phyloP scores from a whole-genome alignment of 2,797 vertebrate genomes.

The Coccyzus lansbergi region DNA sequence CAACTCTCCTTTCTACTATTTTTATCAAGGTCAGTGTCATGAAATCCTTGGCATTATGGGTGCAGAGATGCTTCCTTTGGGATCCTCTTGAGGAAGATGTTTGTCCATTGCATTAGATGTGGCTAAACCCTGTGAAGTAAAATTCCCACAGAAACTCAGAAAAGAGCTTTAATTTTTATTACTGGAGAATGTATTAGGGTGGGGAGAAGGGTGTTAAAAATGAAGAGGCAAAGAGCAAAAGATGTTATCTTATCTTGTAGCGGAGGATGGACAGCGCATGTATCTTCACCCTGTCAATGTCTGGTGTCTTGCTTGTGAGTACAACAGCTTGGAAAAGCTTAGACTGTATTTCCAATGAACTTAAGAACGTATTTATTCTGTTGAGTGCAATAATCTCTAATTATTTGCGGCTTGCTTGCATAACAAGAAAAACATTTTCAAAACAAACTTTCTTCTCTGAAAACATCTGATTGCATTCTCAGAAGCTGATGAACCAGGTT shows the following conservation, averaged over 20 bases:
- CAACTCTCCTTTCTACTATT: constrained; percentile 93
- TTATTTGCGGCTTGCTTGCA: constrained; percentile 23
- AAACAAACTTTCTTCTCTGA: constrained; percentile 41
- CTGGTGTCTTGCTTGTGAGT: constrained; percentile 91
- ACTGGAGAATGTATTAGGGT: not conserved
- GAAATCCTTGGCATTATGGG: not conserved
- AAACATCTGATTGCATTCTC: constrained; percentile 67
- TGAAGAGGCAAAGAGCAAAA: not conserved
- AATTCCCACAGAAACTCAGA: not conserved
- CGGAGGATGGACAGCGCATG: constrained; percentile 96
- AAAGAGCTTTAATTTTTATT: not conserved
- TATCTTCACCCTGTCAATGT: constrained; percentile 97
- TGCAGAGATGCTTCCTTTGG: not conserved
- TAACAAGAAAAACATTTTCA: constrained; percentile 48
- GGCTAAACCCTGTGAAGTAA: not conserved
- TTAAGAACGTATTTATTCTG: constrained; percentile 31
- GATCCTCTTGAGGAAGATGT: not conserved
- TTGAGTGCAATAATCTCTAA: not conserved
- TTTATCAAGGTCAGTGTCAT: constrained; percentile 91
- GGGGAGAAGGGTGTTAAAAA: not conserved
- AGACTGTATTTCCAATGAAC: not conserved
- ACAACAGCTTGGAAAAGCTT: constrained; percentile 90
- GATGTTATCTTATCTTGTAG: constrained; percentile 69
- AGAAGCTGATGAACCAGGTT: constrained; percentile 7
- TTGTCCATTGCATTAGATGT: not conserved